phyloP scores from a whole-genome alignment of 2,113 vertebrate species.

The Fulmarus glacialis region DNA sequence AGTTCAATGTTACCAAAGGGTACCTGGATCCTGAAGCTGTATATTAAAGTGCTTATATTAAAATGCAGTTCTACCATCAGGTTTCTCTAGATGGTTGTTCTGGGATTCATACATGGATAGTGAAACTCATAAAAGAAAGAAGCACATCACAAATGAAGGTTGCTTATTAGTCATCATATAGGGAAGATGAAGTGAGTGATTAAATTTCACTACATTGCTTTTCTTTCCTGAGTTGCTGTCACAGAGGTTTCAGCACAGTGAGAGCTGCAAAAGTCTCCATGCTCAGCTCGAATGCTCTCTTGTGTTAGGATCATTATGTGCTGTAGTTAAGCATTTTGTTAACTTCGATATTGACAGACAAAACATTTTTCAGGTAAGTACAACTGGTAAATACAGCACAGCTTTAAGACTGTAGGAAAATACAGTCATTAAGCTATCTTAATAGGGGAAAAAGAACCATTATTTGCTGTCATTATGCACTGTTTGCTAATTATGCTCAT shows the following conservation, averaged over 20 bases:
- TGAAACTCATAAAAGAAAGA: background rate
- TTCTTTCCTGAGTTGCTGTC: background rate
- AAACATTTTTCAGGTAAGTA: constrained; percentile 21
- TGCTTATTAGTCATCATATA: background rate
- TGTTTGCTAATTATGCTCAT: constrained; percentile 75
- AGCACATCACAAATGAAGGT: background rate
- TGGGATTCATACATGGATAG: background rate
- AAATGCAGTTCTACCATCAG: background rate
- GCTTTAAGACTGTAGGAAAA: constrained; percentile 62
- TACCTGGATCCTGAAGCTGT: background rate
- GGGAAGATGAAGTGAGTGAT: background rate
- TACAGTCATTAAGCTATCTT: constrained; percentile 69
- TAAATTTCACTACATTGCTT: background rate
- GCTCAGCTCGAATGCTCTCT: background rate
- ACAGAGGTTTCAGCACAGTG: background rate
- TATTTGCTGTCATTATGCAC: constrained; percentile 75
- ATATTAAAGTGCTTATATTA: background rate
- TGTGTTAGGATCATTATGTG: background rate
- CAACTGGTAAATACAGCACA: background rate
- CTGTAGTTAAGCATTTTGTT: constrained; percentile 20
- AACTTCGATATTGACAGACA: constrained; percentile 31
- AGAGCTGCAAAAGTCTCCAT: background rate
- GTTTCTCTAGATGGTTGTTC: background rate
- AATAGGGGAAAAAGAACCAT: constrained; percentile 65
- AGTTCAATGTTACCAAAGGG: background rate